Evolutionary conservation across 2,888 invertebrate species (phyloP).

Genomic region (Parnassius apollo): DNA sequence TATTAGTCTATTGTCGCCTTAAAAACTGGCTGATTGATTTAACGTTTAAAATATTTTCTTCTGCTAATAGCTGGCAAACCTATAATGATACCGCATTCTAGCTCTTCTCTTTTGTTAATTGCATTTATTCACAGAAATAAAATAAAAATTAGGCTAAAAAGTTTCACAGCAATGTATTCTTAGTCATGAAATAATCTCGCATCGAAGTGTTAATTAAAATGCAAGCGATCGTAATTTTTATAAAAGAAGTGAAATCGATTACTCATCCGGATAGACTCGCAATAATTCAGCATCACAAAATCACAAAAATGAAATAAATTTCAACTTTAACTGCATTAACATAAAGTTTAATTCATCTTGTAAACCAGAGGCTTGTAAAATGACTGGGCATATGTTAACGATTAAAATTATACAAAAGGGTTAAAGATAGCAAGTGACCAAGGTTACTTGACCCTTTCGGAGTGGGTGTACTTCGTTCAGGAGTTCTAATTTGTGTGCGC

Average conservation of each 20-base stretch:
- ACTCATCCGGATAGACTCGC: constrained; percentile 30
- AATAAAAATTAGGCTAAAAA: no score
- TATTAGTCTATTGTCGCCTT: no score
- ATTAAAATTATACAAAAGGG: constrained; percentile 31
- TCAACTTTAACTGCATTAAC: constrained; percentile 9
- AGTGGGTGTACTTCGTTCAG: neutral
- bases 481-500: neutral
- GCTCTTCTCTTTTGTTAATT: no score
- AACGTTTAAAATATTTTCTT: no score
- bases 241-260: constrained; percentile 26
- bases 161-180: neutral
- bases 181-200: constrained; percentile 10
- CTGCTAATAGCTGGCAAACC: no score
- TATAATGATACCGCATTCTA: no score
- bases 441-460: constrained; percentile 2
- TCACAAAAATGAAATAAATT: constrained; percentile 9
- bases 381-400: constrained; percentile 26
- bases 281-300: constrained; percentile 29
- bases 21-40: no score
- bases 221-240: constrained; percentile 11
- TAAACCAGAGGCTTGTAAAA: constrained; percentile 1
- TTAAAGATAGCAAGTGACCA: constrained; percentile 18
- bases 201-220: constrained; percentile 28
- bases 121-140: no score
- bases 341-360: constrained; percentile 22